These are phyloP conservation scores for Drosophila robusta DNA, from an alignment of 2,888 invertebrate species.

Conservation along the genomic window DNA sequence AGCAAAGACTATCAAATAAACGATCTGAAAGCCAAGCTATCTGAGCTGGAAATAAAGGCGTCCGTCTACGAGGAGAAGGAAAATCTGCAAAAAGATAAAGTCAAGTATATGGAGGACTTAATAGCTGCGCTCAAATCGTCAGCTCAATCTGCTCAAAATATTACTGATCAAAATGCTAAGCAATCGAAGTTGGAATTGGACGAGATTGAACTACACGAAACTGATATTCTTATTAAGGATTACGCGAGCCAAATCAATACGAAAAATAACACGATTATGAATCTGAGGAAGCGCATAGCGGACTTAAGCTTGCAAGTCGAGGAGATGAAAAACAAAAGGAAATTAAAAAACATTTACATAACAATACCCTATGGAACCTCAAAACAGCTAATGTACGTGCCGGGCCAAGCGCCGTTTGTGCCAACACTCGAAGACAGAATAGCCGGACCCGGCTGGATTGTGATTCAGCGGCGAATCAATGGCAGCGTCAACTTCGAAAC, in stretches of 20 bases:
- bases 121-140: conserved; percentile 12
- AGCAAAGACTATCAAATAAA: conserved; percentile 10
- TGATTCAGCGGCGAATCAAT: conserved; percentile 24
- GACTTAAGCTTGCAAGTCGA: conserved; percentile 6
- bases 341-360: background rate
- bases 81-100: conserved; percentile 21
- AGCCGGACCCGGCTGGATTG: conserved; percentile 20
- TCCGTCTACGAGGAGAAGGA: conserved; percentile 11
- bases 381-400: conserved; percentile 7
- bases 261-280: conserved; percentile 1
- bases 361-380: background rate
- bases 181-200: conserved; percentile 4
- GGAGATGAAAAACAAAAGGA: background rate
- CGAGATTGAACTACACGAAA: conserved; percentile 14
- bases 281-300: conserved; percentile 6
- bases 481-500: conserved; percentile 7
- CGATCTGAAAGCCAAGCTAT: conserved; percentile 7
- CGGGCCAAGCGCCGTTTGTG: conserved; percentile 5
- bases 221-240: conserved; percentile 3
- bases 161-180: background rate
- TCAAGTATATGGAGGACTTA: conserved; percentile 18
- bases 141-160: background rate
- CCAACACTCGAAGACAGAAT: conserved; percentile 8
- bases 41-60: conserved; percentile 16
- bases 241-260: conserved; percentile 2